Evolutionary conservation across 2,888 invertebrate genomes (phyloP).

Genomic region (Oxystoma pomonae): DNA sequence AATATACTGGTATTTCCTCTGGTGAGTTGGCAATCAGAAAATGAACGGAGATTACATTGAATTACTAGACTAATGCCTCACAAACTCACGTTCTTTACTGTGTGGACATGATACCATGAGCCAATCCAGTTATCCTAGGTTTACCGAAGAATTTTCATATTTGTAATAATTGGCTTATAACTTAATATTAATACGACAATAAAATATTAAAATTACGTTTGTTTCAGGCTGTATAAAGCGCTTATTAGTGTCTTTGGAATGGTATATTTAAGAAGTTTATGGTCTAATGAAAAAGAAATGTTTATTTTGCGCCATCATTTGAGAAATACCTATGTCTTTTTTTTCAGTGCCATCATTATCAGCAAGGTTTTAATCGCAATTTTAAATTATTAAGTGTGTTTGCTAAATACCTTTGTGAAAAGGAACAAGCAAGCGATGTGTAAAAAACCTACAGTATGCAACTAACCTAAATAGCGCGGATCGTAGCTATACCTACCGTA

Average conservation of each 20-base stretch:
- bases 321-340: too few relatives aligned
- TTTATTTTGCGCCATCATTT: too few relatives aligned
- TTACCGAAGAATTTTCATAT: not conserved
- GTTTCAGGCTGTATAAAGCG: not conserved
- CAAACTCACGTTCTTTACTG: not conserved
- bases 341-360: too few relatives aligned
- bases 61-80: not conserved
- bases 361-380: too few relatives aligned
- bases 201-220: slow-evolving; percentile 1
- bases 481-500: too few relatives aligned
- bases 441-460: too few relatives aligned
- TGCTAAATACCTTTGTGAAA: too few relatives aligned
- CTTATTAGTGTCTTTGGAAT: not conserved
- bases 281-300: too few relatives aligned
- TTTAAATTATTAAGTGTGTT: too few relatives aligned
- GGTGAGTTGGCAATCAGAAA: not conserved
- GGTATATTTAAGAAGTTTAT: too few relatives aligned
- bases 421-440: too few relatives aligned
- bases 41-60: not conserved
- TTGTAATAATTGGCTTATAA: not conserved
- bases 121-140: not conserved
- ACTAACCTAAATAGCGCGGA: too few relatives aligned
- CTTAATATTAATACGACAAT: slow-evolving; percentile 1
- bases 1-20: not conserved
- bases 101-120: not conserved